These are phyloP conservation scores for Aramus guarauna DNA, from an alignment of 2,113 vertebrate species.

Conservation along the genomic window DNA sequence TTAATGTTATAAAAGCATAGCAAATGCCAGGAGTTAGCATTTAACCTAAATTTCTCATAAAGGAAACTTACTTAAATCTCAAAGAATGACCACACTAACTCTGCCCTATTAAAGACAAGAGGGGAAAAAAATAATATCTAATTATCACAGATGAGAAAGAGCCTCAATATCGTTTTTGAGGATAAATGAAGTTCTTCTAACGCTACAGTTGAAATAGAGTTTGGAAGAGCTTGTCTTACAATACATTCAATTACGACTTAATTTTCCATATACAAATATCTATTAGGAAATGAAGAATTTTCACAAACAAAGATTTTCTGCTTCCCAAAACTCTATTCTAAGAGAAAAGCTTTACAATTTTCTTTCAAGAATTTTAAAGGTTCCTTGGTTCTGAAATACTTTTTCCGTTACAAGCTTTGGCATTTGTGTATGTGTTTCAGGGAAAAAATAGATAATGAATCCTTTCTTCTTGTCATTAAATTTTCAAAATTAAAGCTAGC, in stretches of 20 bases:
- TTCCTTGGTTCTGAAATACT: background rate
- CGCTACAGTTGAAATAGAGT: background rate
- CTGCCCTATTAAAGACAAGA: background rate
- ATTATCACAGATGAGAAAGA: background rate
- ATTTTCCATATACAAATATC: background rate
- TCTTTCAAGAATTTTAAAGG: background rate
- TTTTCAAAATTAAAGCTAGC: background rate
- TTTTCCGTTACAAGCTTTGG: background rate
- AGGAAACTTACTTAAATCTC: background rate
- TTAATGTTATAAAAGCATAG: background rate
- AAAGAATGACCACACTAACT: background rate
- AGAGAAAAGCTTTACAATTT: background rate
- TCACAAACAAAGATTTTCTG: background rate
- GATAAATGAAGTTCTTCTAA: background rate
- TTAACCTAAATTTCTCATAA: constrained; percentile 27
- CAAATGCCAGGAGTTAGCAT: constrained; percentile 1
- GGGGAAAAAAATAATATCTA: background rate
- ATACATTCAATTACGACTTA: background rate
- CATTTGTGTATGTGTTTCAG: background rate
- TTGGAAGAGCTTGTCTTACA: background rate
- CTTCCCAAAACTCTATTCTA: background rate
- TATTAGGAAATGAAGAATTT: background rate
- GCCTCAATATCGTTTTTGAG: background rate
- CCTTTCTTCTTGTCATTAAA: background rate
- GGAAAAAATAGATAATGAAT: background rate